Evolutionary conservation across 2,797 vertebrate species (phyloP), one percentile per base, ranked within the genome.

Genomic region (Etheostoma nigrum): DNA sequence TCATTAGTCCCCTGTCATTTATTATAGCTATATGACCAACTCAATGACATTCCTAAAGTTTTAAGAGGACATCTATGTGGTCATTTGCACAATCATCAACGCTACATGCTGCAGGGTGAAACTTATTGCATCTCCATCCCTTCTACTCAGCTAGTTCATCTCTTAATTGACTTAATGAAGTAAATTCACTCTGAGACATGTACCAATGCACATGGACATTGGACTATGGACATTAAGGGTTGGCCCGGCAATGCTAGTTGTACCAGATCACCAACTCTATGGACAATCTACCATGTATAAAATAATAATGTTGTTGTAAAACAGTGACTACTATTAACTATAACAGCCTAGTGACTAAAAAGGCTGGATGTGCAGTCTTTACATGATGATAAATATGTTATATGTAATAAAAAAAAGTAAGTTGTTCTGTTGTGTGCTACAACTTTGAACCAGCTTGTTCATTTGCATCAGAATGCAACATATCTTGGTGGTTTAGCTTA

Each of bases 151-250:
- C 76, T 70, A 58, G 63, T 81, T 91, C 79, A 74, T 92, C 80
- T 86, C 64, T 72, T 91, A 88, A 94, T 93, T 86, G 68, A 86
- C 80, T 91, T 92, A 92, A 93, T 91, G 78, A 92, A 82, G 79
- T 55, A 69, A 14, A 42, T 49, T 81, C 64, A 67, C 67, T 76
- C 67, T 53, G 76, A 88, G 83, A 88, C 73, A 72, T 73, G 74
- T 74, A 59, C 48, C 52, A 47, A 45, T 72, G 16, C 64, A 40
- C 36, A 61, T 55, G 52, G 59, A 80, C 53, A 85, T 21, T 13
- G 70, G 59, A 64, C 36, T 40, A 42, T 47, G 69, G 85, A 82
- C 70, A 79, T 84, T 72, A 61, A 59, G 45, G 52, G 23, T 62
- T 64, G 65, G 58, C 59, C 59, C 66, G 45, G 66, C 47, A 16